phyloP scores from a whole-genome alignment of 2,797 vertebrate species.

The Tamandua tetradactyla region DNA sequence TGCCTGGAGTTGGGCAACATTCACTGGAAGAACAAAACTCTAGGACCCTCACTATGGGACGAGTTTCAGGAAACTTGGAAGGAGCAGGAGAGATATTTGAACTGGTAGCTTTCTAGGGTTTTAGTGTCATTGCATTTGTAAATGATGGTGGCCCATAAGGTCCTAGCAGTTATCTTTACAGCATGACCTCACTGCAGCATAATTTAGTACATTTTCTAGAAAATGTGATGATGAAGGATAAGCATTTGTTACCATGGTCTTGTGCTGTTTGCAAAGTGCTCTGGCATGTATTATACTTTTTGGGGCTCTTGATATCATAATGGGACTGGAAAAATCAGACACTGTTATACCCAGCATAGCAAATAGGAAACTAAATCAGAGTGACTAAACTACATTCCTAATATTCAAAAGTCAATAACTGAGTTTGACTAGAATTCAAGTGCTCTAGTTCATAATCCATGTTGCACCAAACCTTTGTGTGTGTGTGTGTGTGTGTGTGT shows the following conservation, averaged over 20 bases:
- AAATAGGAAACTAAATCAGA: constrained; percentile 19
- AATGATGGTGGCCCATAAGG: not conserved
- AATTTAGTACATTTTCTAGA: not conserved
- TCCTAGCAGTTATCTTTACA: not conserved
- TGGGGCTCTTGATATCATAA: not conserved
- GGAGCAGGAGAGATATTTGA: not conserved
- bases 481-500: not conserved
- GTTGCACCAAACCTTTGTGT: not conserved
- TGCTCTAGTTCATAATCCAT: not conserved
- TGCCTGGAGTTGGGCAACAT: not conserved
- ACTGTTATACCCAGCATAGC: not conserved
- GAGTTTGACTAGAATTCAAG: not conserved
- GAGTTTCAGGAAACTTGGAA: not conserved
- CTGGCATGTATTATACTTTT: not conserved
- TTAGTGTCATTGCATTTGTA: not conserved
- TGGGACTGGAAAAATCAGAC: not conserved
- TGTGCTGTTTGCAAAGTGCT: not conserved
- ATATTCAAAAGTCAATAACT: not conserved
- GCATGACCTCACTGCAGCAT: not conserved
- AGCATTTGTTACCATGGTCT: not conserved
- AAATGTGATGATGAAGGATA: not conserved
- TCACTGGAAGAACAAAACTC: not conserved
- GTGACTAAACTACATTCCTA: not conserved
- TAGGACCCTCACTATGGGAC: not conserved
- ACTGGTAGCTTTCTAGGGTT: not conserved